Evolutionary conservation across 2,888 invertebrate species (phyloP).

Genomic region (Dolomedes plantarius): DNA sequence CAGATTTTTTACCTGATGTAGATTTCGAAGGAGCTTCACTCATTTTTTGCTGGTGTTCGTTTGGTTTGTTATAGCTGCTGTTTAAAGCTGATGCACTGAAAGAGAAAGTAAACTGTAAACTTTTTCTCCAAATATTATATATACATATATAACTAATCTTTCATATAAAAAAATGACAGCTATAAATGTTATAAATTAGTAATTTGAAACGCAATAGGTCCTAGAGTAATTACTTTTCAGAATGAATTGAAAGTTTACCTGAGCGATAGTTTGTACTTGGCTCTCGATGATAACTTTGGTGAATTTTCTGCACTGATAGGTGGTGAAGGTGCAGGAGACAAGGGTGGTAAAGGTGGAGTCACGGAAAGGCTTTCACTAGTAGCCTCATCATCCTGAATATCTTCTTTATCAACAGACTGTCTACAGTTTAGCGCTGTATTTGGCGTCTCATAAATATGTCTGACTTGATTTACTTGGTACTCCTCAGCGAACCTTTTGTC

Average conservation of each 20-base stretch:
- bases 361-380: slow-evolving; percentile 73
- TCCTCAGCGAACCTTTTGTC: slow-evolving; percentile 43
- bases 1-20: slow-evolving; percentile 38
- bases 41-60: slow-evolving; percentile 46
- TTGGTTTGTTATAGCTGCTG: slow-evolving; percentile 38
- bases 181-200: too few species aligned
- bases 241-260: too few species aligned
- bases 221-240: too few species aligned
- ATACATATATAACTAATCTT: too few species aligned
- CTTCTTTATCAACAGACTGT: slow-evolving; percentile 30
- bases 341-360: slow-evolving; percentile 73
- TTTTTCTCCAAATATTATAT: too few species aligned
- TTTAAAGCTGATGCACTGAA: slow-evolving; percentile 66
- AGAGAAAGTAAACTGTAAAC: not conserved
- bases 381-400: slow-evolving; percentile 33
- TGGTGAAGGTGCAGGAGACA: slow-evolving; percentile 72
- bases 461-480: slow-evolving; percentile 40
- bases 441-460: slow-evolving; percentile 57
- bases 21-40: slow-evolving; percentile 26
- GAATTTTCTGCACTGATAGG: slow-evolving; percentile 57
- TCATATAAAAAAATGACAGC: too few species aligned
- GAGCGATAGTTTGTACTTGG: slow-evolving; percentile 73
- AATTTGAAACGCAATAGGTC: too few species aligned
- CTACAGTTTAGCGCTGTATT: slow-evolving; percentile 44
- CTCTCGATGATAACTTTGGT: slow-evolving; percentile 56